phyloP scores from a whole-genome alignment of 2,797 vertebrate genomes.

The Otus scops region DNA sequence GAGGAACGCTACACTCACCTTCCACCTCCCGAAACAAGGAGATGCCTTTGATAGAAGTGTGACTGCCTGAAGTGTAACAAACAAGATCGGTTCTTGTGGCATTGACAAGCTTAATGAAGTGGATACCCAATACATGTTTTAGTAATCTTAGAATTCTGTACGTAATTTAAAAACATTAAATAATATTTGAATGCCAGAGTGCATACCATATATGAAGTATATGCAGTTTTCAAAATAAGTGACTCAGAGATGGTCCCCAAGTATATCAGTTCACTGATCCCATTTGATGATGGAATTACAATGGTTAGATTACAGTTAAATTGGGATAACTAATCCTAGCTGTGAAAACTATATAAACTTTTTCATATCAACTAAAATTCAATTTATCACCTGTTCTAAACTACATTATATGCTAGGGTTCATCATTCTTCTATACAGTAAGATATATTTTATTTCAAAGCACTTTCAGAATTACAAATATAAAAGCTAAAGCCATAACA shows the following conservation, averaged over 20 bases:
- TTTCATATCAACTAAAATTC: background rate
- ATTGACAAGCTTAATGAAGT: background rate
- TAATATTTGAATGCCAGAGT: background rate
- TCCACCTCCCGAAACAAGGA: background rate
- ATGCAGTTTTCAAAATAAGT: background rate
- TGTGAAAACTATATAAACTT: background rate
- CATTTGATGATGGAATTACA: background rate
- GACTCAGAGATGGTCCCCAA: background rate
- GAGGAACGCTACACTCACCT: background rate
- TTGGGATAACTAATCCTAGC: background rate
- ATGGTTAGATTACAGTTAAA: background rate
- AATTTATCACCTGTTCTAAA: background rate
- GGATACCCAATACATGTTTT: background rate
- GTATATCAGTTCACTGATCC: background rate
- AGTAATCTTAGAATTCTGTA: background rate
- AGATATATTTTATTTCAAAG: background rate
- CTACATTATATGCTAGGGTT: background rate
- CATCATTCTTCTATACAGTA: background rate
- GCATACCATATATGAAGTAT: background rate
- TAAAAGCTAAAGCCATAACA: background rate
- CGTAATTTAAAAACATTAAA: background rate
- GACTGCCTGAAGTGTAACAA: background rate
- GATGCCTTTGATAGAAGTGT: too few relatives aligned
- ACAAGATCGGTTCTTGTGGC: background rate
- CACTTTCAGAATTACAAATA: background rate